Base-by-base conservation (phyloP, 30 jellyfish, hydroid and myxozoan genomes). In the Aurelia sp. region DNA sequence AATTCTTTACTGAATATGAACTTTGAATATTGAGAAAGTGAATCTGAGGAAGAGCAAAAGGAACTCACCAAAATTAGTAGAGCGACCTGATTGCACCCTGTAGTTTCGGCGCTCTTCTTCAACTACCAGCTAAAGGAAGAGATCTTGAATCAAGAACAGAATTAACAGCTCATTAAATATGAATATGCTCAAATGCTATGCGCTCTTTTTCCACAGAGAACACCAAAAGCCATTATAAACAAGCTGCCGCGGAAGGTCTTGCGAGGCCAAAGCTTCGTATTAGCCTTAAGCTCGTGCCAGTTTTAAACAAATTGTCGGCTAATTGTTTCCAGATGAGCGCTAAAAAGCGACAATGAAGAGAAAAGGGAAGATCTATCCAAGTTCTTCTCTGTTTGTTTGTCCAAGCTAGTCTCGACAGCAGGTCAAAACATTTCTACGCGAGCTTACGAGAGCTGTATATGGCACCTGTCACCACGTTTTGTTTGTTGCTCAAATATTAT, bases 91-190 rank as follows among this genome's bases (percentile, higher is more conserved):
- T 44, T 21, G 41, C 74, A 21, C 35, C 74, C 44, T 37, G 41
- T 21, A 12, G 74, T 21, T 18, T 37, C 74, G 41, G 74, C 41
- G 19, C 52, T 18, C 59, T 13, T 57, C 61, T 74, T 27, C 71
- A 57, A 74, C 85, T 74, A 20, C 59, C 73, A 4, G 61, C 60
- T 47, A 60, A 55, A 33, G 35, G 58, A 21, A 64, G 74, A 64
- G 74, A 21, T 64, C 74, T 64, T 31, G 74, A 21, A 20, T 64
- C 74, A 64, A 64, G 44, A 16, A 21, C 52, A 21, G 41, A 64
- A 37, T 21, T 37, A 64, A 74, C 85, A 37, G 61, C 85, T 74
- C 85, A 74, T 74, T 74, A 74, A 74, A 74, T 33, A 74, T 74
- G 85, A n/a, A 74, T 74, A 74, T 57, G 85, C 79, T 69, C 62